These are phyloP conservation scores for Palaemon carinicauda DNA, from an alignment of 1,140 invertebrate genomes.

Conservation along the genomic window DNA sequence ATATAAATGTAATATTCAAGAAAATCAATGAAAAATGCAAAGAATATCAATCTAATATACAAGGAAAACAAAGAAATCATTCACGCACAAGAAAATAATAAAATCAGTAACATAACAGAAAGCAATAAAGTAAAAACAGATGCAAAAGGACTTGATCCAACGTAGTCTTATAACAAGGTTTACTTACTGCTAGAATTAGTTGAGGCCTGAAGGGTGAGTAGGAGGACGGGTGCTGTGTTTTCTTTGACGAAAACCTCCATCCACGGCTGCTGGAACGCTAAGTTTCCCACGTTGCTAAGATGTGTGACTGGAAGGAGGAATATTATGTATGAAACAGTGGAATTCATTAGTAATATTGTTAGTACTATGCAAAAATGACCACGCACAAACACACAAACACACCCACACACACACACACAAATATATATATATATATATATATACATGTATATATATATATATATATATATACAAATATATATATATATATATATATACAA, in stretches of 20 bases:
- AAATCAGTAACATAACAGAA: too few relatives aligned
- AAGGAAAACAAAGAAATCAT: too few relatives aligned
- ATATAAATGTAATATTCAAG: too few relatives aligned
- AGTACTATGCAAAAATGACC: neutral
- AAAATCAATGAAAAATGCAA: too few relatives aligned
- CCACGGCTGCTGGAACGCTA: slow-evolving; percentile 9
- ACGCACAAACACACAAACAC: neutral
- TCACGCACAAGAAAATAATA: too few relatives aligned
- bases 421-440: neutral
- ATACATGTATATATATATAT: neutral
- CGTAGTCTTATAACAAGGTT: too few relatives aligned
- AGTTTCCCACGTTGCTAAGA: neutral
- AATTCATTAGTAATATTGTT: neutral
- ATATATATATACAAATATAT: neutral
- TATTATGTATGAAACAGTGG: neutral
- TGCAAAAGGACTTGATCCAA: too few relatives aligned
- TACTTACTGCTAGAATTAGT: slow-evolving; percentile 25
- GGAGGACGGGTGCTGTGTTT: slow-evolving; percentile 8
- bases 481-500: neutral
- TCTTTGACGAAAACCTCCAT: slow-evolving; percentile 37
- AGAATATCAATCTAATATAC: too few relatives aligned
- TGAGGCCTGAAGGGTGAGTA: slow-evolving; percentile 17
- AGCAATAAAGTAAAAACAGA: too few relatives aligned
- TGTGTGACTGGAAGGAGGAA: slow-evolving; percentile 15
- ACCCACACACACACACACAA: slow-evolving; percentile 15